phyloP scores from a whole-genome alignment of 1,140 invertebrate species.

The Brachionus manjavacas region DNA sequence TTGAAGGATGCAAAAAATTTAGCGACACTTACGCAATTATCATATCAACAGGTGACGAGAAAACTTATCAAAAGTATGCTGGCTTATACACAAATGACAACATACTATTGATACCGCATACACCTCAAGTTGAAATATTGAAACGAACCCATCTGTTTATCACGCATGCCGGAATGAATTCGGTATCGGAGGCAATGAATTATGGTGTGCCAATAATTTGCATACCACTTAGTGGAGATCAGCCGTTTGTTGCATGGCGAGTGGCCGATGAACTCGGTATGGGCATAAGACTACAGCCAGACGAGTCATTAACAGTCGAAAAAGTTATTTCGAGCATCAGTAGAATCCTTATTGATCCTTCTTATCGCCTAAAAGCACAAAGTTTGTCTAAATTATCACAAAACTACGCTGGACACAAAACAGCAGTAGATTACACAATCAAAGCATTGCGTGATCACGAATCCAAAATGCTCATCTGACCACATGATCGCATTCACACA shows the following conservation, averaged over 20 bases:
- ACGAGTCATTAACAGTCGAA: background rate
- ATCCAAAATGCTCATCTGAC: background rate
- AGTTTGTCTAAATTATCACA: background rate
- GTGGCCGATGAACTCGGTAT: constrained; percentile 39
- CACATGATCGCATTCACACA: background rate
- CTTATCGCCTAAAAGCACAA: constrained; percentile 5
- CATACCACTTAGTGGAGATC: constrained; percentile 36
- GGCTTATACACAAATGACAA: background rate
- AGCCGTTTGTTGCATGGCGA: constrained; percentile 38
- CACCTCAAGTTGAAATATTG: constrained; percentile 37
- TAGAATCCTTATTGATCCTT: background rate
- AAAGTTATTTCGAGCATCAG: background rate
- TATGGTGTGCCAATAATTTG: constrained; percentile 41
- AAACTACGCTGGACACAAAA: constrained; percentile 28
- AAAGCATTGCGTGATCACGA: background rate
- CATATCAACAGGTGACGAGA: constrained; percentile 27
- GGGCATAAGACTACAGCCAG: constrained; percentile 33
- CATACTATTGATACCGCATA: constrained; percentile 33
- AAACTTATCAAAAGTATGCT: constrained; percentile 38
- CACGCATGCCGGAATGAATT: constrained; percentile 40
- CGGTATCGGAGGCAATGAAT: constrained; percentile 30
- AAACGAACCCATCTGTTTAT: constrained; percentile 38
- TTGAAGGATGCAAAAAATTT: constrained; percentile 14
- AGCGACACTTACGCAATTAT: constrained; percentile 15
- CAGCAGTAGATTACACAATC: background rate